Evolutionary conservation across 2,888 invertebrate species (phyloP), one percentile per base, ranked within the genome.

Genomic region (Matsumyia berberina): DNA sequence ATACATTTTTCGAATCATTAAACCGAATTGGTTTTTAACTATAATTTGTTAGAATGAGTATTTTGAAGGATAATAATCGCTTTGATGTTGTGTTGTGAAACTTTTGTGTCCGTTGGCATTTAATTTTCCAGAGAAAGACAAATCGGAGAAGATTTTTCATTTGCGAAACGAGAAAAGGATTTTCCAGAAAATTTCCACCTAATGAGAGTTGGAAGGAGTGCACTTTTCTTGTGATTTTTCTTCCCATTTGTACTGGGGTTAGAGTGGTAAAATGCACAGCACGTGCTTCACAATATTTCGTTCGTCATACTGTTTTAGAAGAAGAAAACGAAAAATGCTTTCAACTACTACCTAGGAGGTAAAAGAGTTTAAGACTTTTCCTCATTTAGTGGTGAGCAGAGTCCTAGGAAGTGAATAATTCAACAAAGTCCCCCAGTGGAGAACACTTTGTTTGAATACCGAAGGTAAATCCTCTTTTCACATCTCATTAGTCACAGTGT

Each of bases 1-100:
- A 35, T 67, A 60, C 42, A 77, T 77, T 77, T 77, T 77, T 67
- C 67, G 33, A 51, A 12, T 69, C 76, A 69, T 77, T 77, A 29
- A 77, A 77, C 60, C 60, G 44, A 60, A 67, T 77, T 69, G 57
- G 67, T 19, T 44, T 60, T 60, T 72, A 69, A 69, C 31, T 55
- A 39, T 55, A 55, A 55, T 74, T 66, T 55, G 31, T 42, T 29
- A 2, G 9, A 33, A 24, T 1, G 24, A 24, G 24, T 39, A 17
- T 5, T 5, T 9, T 24, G 24, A 57, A 24, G 42, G 19, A 24
- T 60, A 33, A 4, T 51, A 31, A 42, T 44, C 29, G 31, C 15
- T 31, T 62, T 17, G 0, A 4, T 46, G 9, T 46, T 24, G 6
- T 9, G 7, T 11, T 11, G 7, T 11, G 37, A 5, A 15, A 15